These are phyloP conservation scores for Teleiodes luculella DNA, from an alignment of 2,888 invertebrate species.

Conservation along the genomic window DNA sequence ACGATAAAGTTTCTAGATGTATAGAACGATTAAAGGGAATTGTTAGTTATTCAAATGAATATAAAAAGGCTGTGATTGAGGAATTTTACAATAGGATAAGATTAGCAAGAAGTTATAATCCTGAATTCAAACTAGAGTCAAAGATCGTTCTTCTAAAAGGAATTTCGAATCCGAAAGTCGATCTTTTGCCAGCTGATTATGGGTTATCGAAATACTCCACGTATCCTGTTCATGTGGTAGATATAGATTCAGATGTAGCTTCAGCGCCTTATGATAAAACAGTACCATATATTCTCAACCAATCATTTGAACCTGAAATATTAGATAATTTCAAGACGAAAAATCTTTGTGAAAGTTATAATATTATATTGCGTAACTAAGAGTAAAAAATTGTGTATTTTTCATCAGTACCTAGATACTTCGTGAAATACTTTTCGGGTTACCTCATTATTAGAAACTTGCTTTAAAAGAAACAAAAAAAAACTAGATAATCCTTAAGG, in stretches of 20 bases:
- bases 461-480: too few species aligned
- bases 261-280: slow-evolving; percentile 37
- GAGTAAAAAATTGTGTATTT: too few species aligned
- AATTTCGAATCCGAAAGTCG: slow-evolving; percentile 26
- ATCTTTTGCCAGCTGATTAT: slow-evolving; percentile 37
- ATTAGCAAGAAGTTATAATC: slow-evolving; percentile 37
- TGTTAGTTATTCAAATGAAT: slow-evolving; percentile 31
- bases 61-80: slow-evolving; percentile 33
- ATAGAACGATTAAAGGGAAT: slow-evolving; percentile 27
- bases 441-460: too few species aligned
- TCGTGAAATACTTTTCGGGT: too few species aligned
- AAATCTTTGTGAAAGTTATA: too few species aligned
- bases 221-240: slow-evolving; percentile 37
- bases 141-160: slow-evolving; percentile 46
- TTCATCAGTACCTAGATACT: too few species aligned
- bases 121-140: slow-evolving; percentile 39
- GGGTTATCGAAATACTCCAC: slow-evolving; percentile 41
- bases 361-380: too few species aligned
- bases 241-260: slow-evolving; percentile 36
- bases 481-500: too few species aligned
- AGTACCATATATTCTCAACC: too few species aligned
- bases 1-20: slow-evolving; percentile 33
- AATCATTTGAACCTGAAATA: too few species aligned
- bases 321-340: too few species aligned
- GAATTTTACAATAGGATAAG: slow-evolving; percentile 36